Evolutionary conservation across 2,888 invertebrate species (phyloP).

Genomic region (Dascillus cervinus): DNA sequence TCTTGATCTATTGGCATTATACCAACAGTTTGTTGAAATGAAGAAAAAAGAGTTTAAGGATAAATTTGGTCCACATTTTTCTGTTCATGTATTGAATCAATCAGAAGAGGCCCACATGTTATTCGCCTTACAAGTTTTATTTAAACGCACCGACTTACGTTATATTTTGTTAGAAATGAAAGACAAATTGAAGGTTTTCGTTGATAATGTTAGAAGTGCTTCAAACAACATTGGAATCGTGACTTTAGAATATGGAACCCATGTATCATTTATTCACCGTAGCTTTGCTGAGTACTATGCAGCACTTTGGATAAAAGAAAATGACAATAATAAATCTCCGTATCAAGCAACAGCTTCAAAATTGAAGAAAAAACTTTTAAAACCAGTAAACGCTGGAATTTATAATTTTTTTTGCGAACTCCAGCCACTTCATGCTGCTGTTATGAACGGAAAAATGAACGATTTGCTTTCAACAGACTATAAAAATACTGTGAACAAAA

Average conservation of each 20-base stretch:
- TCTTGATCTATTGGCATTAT: conserved; percentile 6
- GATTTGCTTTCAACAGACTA: not conserved
- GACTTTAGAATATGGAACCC: not conserved
- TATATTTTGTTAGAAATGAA: not conserved
- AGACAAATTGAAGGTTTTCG: conserved; percentile 1
- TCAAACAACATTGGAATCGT: conserved; percentile 6
- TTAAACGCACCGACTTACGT: conserved; percentile 2
- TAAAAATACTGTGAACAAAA: not conserved
- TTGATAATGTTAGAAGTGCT: conserved; percentile 1
- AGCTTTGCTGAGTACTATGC: conserved; percentile 6
- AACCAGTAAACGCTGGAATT: conserved; percentile 3
- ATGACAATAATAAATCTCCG: not conserved
- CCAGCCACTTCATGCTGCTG: conserved; percentile 7
- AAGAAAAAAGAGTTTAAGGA: conserved; percentile 2
- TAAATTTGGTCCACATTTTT: conserved; percentile 1
- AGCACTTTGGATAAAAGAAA: conserved; percentile 5
- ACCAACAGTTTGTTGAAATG: conserved; percentile 2
- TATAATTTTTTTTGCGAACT: conserved; percentile 8
- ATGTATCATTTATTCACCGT: conserved; percentile 6
- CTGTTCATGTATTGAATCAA: not conserved
- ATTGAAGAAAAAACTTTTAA: conserved; percentile 4
- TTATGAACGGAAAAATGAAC: conserved; percentile 6
- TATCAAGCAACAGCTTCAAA: not conserved
- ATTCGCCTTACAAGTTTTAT: conserved; percentile 4
- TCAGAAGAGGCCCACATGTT: conserved; percentile 2